phyloP scores from a whole-genome alignment of 2,888 invertebrate genomes.

The Drosophila subsilvestris region DNA sequence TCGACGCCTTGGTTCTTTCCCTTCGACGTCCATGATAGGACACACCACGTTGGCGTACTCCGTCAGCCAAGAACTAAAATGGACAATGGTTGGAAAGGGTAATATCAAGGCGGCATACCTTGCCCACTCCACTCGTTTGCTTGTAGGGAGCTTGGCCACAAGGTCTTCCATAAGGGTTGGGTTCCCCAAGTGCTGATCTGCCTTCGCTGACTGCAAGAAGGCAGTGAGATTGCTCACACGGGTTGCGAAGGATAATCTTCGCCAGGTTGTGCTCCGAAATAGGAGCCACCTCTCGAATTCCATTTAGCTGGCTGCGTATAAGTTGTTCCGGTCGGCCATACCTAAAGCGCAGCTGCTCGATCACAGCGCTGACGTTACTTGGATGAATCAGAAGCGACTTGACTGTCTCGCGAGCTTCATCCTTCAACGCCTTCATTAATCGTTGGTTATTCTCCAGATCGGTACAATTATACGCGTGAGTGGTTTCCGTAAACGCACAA shows the following conservation, averaged over 20 bases:
- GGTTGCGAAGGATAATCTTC: too few relatives aligned
- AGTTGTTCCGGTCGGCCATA: background rate
- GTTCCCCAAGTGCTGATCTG: conserved; percentile 31
- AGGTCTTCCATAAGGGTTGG: conserved; percentile 33
- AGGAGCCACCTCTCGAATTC: too few relatives aligned
- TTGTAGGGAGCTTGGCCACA: conserved; percentile 27
- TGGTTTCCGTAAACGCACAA: background rate
- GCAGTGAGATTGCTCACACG: too few relatives aligned
- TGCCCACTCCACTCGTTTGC: conserved; percentile 30
- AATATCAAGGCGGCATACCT: conserved; percentile 4
- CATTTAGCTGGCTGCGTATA: too few relatives aligned
- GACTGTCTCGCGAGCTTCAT: too few relatives aligned
- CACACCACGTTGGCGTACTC: too few relatives aligned
- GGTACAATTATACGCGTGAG: background rate
- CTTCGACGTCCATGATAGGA: background rate
- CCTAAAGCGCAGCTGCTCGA: conserved; percentile 5
- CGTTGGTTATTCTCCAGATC: conserved; percentile 1
- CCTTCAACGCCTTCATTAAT: background rate
- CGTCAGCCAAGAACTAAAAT: conserved; percentile 2
- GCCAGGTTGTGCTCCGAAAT: too few relatives aligned
- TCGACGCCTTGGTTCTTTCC: background rate
- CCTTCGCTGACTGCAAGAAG: conserved; percentile 5
- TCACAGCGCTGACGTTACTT: background rate
- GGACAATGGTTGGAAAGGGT: conserved; percentile 12
- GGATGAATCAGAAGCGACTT: background rate